These are phyloP conservation scores for Ascidia mentula DNA, from an alignment of 23 tunicate genomes.

Conservation along the genomic window DNA sequence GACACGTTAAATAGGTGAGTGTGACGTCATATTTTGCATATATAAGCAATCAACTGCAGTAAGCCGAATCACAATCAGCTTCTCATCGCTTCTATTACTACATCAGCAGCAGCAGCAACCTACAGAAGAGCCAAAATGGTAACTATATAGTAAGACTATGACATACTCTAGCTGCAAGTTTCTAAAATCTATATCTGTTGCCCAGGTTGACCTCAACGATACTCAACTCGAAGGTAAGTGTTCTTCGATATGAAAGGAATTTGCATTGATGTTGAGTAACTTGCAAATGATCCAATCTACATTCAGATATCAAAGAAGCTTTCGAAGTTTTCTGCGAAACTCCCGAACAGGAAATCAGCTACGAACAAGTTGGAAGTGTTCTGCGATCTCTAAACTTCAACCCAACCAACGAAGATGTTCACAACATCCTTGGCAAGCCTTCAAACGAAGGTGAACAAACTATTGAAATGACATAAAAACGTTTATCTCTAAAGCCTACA, in stretches of 20 bases:
- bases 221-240: neutral
- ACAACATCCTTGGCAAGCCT: conserved; percentile 35
- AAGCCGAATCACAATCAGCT: neutral
- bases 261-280: neutral
- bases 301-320: conserved; percentile 61
- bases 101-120: neutral
- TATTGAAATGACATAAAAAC: neutral
- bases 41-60: neutral
- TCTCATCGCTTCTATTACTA: neutral
- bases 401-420: conserved; percentile 46
- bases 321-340: conserved; percentile 64
- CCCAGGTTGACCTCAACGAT: neutral
- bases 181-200: neutral
- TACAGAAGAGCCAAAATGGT: neutral
- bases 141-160: neutral
- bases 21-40: neutral
- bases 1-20: neutral
- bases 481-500: too few relatives aligned
- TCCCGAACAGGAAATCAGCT: conserved; percentile 43
- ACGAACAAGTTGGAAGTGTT: conserved; percentile 52
- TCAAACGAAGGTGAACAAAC: conserved; percentile 49
- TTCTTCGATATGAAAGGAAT: neutral
- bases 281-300: too few relatives aligned
- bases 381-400: conserved; percentile 49
- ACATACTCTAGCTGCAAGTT: neutral